Percentiles rank a stretch among this genome's conserved stretches.
Conservation (phyloP, 1,140 invertebrate genomes). For the Drosophila parvula region DNA sequence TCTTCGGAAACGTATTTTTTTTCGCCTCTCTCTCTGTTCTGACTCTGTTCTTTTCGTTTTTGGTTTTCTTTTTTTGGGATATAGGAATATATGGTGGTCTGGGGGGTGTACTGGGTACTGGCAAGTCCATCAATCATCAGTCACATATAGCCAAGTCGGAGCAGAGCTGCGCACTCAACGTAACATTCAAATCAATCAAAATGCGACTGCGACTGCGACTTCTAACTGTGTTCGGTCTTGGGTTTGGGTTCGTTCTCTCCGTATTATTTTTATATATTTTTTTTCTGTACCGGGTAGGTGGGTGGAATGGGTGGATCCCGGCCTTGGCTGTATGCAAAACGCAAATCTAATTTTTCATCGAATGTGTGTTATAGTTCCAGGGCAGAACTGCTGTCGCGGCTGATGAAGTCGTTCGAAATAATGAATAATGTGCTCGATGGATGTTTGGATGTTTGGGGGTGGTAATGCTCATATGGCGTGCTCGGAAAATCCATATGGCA, state of each 20-base stretch:
- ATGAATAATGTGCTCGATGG: constrained; percentile 66
- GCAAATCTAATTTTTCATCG: constrained; percentile 77
- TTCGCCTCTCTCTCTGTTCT: constrained; percentile 1
- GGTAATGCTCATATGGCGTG: constrained; percentile 76
- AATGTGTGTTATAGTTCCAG: constrained; percentile 59
- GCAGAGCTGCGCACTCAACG: constrained; percentile 71
- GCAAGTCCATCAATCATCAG: constrained; percentile 82
- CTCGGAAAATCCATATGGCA: constrained; percentile 39
- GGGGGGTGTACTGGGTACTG: constrained; percentile 32
- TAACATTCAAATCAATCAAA: constrained; percentile 83
- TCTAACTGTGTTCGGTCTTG: constrained; percentile 53
- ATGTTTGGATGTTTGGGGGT: neutral
- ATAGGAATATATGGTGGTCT: constrained; percentile 49
- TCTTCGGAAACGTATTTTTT: constrained; percentile 7
- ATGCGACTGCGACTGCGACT: constrained; percentile 62
- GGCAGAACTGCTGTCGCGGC: constrained; percentile 22
- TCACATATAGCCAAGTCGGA: constrained; percentile 57
- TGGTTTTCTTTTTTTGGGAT: constrained; percentile 23
- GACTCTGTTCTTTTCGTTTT: neutral
- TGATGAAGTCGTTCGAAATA: constrained; percentile 61
- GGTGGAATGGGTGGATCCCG: constrained; percentile 38
- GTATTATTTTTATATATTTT: constrained; percentile 20
- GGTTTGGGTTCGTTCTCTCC: constrained; percentile 18
- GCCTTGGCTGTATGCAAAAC: constrained; percentile 65
- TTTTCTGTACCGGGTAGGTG: neutral